Base-by-base conservation (phyloP, 1,140 invertebrate species). In the Calliopsis andreniformis region DNA sequence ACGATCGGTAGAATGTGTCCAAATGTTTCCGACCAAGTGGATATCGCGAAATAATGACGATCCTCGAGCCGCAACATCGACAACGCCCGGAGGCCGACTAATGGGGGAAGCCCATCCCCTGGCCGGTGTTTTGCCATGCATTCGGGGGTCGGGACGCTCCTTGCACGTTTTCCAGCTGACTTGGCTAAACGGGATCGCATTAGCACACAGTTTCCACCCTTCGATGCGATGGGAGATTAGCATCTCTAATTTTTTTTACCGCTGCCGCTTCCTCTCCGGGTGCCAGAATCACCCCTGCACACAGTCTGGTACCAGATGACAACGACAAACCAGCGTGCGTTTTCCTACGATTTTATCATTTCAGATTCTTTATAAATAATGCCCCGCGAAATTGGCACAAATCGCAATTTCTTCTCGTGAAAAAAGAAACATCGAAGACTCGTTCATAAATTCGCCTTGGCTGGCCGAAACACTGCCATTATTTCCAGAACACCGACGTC, bases 181-280 rank as follows among this genome's bases (percentile, higher is more conserved):
- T 92, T 92, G 90, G 82, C 91, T 92, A 92, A 92, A 92, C 89
- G 87, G 91, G 91, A 92, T 92, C 88, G 90, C 91, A 92, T 92
- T 92, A 92, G 89, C 89, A 89, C 90, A 88, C 87, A 89, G 86
- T 90, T 88, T 84, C 84, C 88, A 86, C 84, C 89, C 87, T 86
- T 85, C 85, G 82, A 78, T 78, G 82, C 77, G 79, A 86, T 84
- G 79, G 84, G 86, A 92, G 90, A 92, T 91, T 91, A 91, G 87
- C 89, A 91, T 92, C 90, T 90, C 87, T 67, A 84, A 80, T 85
- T 85, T 88, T 86, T 85, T 83, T 56, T 63, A 42, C 30, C 39
- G 45, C 51, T 39, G 8, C 14, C 32, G 42, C 32, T 30, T 16
- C 55, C 20, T 8, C 68, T 16, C 10, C 20, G 20, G n/a, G 23